A percentile compares a stretch with the other conserved stretches of the same genome.
phyloP scores from a whole-genome alignment of 37 sponge, comb jelly and placozoan genomes.

The Halisarca cf. caerulea region DNA sequence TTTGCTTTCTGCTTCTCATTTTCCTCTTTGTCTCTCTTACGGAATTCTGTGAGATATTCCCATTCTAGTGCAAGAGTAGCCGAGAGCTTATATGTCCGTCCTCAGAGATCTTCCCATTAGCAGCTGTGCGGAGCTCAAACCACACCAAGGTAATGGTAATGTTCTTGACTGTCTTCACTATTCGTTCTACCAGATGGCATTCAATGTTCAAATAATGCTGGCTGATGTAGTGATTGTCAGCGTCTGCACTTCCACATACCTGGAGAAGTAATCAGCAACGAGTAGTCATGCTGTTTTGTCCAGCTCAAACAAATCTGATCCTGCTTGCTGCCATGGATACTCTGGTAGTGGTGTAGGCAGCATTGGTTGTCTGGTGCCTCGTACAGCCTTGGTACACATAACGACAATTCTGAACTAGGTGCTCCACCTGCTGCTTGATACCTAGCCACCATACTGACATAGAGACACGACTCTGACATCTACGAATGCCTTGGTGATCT shows the following conservation, averaged over 20 bases:
- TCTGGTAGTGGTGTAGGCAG: constrained; percentile 28
- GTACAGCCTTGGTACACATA: not conserved
- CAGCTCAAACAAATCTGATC: constrained; percentile 43
- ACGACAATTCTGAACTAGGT: not conserved
- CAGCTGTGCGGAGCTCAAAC: too few relatives aligned
- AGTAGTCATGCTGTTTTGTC: constrained; percentile 17
- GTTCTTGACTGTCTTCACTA: too few relatives aligned
- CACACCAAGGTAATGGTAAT: too few relatives aligned
- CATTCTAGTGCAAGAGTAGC: too few relatives aligned
- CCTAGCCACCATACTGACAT: constrained; percentile 22
- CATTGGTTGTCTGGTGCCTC: constrained; percentile 26
- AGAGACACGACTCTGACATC: not conserved
- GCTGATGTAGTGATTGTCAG: constrained; percentile 49
- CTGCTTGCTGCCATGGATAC: constrained; percentile 52
- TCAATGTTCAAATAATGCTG: constrained; percentile 22
- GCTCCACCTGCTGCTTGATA: not conserved
- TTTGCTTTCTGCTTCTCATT: too few relatives aligned
- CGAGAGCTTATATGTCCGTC: too few relatives aligned
- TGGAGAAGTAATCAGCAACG: constrained; percentile 40
- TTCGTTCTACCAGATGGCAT: too few relatives aligned
- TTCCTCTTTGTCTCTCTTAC: too few relatives aligned
- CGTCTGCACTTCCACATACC: constrained; percentile 24
- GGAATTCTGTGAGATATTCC: too few relatives aligned
- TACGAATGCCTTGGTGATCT: constrained; percentile 6
- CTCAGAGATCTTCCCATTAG: too few relatives aligned